These are phyloP conservation scores for Macrotis lagotis DNA, from an alignment of 2,113 vertebrate genomes.

Conservation along the genomic window DNA sequence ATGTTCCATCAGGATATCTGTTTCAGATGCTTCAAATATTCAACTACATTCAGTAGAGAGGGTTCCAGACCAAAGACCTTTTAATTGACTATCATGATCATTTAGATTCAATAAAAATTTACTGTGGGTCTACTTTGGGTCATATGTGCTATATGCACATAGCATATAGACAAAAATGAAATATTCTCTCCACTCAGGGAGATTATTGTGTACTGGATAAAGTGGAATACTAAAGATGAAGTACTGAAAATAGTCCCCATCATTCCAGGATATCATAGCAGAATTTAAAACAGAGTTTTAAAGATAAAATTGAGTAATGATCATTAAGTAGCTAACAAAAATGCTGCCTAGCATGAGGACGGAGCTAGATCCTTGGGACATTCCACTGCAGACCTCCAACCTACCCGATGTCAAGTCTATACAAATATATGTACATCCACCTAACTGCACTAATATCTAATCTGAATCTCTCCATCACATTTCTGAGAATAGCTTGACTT, in stretches of 20 bases:
- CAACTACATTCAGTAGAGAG: background rate
- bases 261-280: background rate
- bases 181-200: background rate
- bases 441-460: background rate
- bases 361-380: background rate
- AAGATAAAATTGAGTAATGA: background rate
- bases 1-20: slow-evolving; percentile 14
- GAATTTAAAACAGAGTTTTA: background rate
- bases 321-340: background rate
- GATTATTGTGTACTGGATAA: background rate
- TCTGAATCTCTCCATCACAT: background rate
- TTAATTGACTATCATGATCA: background rate
- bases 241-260: background rate
- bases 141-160: background rate
- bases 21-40: background rate
- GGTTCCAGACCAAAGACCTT: background rate
- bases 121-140: background rate
- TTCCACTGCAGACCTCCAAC: background rate
- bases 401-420: background rate
- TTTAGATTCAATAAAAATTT: background rate
- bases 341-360: background rate
- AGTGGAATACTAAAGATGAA: background rate
- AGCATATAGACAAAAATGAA: background rate
- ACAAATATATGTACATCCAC: background rate
- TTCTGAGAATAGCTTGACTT: background rate